Evolutionary conservation across 2,797 vertebrate genomes (phyloP).

Genomic region (Carapus acus): DNA sequence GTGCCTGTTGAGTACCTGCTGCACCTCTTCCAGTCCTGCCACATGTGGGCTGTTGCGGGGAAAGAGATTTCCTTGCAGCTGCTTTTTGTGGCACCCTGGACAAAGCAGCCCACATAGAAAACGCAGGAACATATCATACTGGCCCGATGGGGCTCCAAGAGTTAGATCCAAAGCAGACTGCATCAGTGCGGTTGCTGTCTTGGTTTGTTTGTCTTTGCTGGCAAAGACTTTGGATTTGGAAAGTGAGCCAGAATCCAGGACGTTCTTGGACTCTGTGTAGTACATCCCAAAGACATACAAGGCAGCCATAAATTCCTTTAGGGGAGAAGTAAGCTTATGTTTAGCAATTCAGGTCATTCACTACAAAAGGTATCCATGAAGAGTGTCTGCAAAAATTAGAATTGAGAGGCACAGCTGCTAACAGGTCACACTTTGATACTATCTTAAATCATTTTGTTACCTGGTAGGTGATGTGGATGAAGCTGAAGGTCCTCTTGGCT

Average conservation of each 20-base stretch:
- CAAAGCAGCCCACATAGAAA: conserved; percentile 67
- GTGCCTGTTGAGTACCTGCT: conserved; percentile 37
- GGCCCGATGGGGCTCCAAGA: conserved; percentile 31
- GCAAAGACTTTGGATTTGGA: conserved; percentile 9
- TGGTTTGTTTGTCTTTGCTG: conserved; percentile 24
- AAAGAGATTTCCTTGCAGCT: conserved; percentile 44
- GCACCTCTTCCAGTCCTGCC: conserved; percentile 27
- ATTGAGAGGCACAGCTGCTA: too few species aligned
- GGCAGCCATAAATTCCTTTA: conserved; percentile 72
- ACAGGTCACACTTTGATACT: not conserved
- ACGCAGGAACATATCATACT: conserved; percentile 67
- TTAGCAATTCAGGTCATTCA: not conserved
- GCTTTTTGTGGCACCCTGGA: conserved; percentile 36
- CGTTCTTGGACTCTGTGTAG: conserved; percentile 45
- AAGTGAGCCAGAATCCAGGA: conserved; percentile 40
- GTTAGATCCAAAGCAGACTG: conserved; percentile 38
- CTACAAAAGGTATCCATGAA: too few species aligned
- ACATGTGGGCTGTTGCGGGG: conserved; percentile 25
- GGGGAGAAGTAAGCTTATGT: not conserved
- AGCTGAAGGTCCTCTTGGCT: conserved; percentile 49
- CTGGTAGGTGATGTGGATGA: conserved; percentile 63
- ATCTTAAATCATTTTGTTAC: conserved; percentile 33
- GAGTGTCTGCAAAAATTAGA: too few species aligned
- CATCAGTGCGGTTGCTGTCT: conserved; percentile 40
- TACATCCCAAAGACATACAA: conserved; percentile 62